Conservation (phyloP, 2,797 vertebrate genomes). For the Arremon brunneinucha region DNA sequence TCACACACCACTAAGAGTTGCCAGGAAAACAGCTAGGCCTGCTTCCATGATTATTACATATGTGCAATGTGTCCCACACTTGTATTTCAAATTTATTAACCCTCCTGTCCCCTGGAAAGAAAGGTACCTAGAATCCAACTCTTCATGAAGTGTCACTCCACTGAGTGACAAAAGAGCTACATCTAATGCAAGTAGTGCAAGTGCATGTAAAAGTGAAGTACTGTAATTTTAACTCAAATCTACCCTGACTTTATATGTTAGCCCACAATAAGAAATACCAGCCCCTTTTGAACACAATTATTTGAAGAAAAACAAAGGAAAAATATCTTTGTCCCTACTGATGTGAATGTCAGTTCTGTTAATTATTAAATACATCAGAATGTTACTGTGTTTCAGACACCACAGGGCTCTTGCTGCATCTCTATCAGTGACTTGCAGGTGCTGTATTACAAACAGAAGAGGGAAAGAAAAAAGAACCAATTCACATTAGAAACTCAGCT, state of each 20-base stretch:
- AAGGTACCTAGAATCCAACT: not conserved
- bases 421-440: slow-evolving; percentile 3
- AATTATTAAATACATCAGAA: not conserved
- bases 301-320: not conserved
- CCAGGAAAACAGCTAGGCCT: not conserved
- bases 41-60: not conserved
- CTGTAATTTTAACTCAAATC: not conserved
- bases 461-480: not conserved
- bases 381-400: not conserved
- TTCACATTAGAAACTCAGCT: not conserved
- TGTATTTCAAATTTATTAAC: not conserved
- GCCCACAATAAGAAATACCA: not conserved
- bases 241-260: not conserved
- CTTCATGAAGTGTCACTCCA: not conserved
- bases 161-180: not conserved
- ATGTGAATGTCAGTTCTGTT: not conserved
- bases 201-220: not conserved
- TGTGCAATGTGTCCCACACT: not conserved
- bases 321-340: not conserved
- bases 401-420: not conserved
- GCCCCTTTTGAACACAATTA: not conserved
- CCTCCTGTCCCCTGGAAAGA: not conserved
- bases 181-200: not conserved
- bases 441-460: not conserved
- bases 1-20: not conserved